phyloP scores from a whole-genome alignment of 2,113 vertebrate genomes.

The Setophaga petechia region DNA sequence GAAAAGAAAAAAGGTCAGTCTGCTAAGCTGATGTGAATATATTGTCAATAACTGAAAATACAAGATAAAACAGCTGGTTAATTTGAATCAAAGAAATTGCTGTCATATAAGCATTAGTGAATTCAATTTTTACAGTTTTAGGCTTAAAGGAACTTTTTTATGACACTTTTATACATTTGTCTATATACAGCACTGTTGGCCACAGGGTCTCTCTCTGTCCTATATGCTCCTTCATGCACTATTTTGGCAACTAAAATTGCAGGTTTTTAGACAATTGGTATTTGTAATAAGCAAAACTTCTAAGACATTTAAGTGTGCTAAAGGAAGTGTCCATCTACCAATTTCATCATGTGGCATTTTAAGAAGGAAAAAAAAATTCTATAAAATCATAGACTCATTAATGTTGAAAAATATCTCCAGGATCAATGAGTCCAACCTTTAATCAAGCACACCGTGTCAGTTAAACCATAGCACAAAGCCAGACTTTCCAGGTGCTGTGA shows the following conservation, averaged over 20 bases:
- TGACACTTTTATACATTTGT: neutral
- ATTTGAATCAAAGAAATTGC: conserved; percentile 19
- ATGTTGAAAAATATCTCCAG: neutral
- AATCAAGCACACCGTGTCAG: neutral
- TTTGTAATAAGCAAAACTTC: neutral
- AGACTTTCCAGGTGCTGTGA: neutral
- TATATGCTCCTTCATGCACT: neutral
- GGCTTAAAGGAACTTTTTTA: neutral
- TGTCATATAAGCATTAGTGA: neutral
- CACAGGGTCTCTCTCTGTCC: neutral
- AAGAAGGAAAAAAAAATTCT: neutral
- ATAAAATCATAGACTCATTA: neutral
- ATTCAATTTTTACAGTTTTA: neutral
- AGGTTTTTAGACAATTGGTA: neutral
- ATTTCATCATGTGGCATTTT: neutral
- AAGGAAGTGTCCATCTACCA: neutral
- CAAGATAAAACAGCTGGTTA: neutral
- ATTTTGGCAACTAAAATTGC: neutral
- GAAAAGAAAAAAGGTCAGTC: neutral
- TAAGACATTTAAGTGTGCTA: neutral
- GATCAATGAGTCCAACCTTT: neutral
- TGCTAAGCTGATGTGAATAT: neutral
- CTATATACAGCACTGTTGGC: neutral
- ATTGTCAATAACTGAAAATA: conserved; percentile 43
- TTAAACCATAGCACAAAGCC: neutral